Conservation (phyloP, 2,797 vertebrate species). For the Xenops minutus region DNA sequence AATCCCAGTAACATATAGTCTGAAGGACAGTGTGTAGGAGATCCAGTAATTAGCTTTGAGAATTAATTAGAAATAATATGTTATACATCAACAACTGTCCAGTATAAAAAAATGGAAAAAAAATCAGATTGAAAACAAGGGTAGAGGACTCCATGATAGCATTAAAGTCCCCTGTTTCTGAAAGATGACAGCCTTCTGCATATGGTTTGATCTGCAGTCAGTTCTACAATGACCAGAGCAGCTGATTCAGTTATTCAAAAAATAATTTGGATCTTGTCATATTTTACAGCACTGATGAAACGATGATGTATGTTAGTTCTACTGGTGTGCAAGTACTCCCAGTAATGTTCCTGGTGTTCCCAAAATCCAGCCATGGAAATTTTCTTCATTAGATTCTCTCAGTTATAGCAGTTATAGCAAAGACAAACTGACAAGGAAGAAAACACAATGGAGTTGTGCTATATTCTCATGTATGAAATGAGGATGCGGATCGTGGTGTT, state of each 20-base stretch:
- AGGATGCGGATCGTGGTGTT: accelerated
- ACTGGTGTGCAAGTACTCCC: not conserved
- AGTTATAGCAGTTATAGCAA: not conserved
- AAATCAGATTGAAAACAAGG: not conserved
- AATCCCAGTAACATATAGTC: not conserved
- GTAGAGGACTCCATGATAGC: not conserved
- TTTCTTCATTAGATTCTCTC: not conserved
- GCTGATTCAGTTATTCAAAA: not conserved
- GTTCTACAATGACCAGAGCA: not conserved
- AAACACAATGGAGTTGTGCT: not conserved
- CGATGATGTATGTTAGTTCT: not conserved
- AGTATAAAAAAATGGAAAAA: not conserved
- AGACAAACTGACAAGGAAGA: not conserved
- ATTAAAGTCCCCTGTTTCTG: not conserved
- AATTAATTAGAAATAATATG: not conserved
- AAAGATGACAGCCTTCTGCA: not conserved
- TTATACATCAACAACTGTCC: not conserved
- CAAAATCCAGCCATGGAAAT: not conserved
- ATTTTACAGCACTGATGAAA: not conserved
- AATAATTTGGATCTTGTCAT: not conserved
- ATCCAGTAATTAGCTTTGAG: not conserved
- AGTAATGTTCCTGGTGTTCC: not conserved
- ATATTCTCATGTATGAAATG: not conserved
- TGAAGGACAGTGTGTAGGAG: not conserved
- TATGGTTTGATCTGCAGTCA: not conserved